Evolutionary conservation across 2,888 invertebrate species (phyloP).

Genomic region (Halictus quadricinctus): DNA sequence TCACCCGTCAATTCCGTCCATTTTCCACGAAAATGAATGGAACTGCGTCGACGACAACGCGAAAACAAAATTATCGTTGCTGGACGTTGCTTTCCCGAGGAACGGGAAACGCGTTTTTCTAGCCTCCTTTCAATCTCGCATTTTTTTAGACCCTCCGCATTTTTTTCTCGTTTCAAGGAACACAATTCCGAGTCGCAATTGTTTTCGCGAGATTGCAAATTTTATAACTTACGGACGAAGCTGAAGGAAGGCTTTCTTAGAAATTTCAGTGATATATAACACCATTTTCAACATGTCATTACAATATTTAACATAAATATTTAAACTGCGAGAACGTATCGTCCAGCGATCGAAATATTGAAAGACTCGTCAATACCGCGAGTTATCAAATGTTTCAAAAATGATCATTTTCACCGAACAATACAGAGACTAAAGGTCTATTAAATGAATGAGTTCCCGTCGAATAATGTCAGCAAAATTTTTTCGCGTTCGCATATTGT

Average conservation of each 20-base stretch:
- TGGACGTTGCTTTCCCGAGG: conserved; percentile 16
- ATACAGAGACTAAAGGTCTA: not conserved
- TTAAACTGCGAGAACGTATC: not conserved
- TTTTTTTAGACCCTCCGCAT: conserved; percentile 12
- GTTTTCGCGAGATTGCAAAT: not conserved
- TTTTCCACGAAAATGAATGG: conserved; percentile 59
- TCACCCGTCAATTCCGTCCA: conserved; percentile 52
- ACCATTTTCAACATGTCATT: too few species aligned
- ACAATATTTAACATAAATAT: not conserved
- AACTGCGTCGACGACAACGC: conserved; percentile 19
- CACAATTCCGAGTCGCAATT: not conserved
- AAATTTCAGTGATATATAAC: not conserved
- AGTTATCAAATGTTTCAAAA: not conserved
- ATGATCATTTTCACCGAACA: not conserved
- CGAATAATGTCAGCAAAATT: not conserved
- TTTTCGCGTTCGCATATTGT: not conserved
- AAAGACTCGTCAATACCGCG: too few species aligned
- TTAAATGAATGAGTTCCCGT: not conserved
- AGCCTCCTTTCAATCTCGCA: conserved; percentile 31
- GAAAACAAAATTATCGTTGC: conserved; percentile 47
- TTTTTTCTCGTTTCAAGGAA: not conserved
- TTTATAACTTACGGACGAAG: not conserved
- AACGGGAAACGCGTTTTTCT: conserved; percentile 34
- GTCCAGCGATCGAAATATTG: too few species aligned
- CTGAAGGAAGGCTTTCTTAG: not conserved